phyloP scores from a whole-genome alignment of 2,797 vertebrate species.

The Hemibagrus guttatus region DNA sequence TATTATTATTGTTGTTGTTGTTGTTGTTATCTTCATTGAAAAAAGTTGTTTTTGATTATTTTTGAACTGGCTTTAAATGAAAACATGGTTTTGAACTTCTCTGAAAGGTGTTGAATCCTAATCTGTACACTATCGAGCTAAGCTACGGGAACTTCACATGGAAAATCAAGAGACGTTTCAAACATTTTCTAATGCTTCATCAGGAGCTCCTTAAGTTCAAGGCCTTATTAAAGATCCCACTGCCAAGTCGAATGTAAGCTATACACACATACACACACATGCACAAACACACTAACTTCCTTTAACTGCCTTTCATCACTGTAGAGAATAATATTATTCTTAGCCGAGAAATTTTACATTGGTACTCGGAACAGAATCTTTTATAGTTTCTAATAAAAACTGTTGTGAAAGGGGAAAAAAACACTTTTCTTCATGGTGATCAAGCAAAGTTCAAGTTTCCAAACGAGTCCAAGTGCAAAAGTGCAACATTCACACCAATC shows the following conservation, averaged over 20 bases:
- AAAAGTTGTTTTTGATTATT: neutral
- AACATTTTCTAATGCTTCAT: conserved; percentile 70
- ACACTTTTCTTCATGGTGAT: neutral
- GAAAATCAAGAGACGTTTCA: conserved; percentile 73
- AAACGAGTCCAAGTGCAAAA: neutral
- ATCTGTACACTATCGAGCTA: conserved; percentile 67
- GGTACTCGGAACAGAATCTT: neutral
- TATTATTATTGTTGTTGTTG: neutral
- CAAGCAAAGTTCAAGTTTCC: neutral
- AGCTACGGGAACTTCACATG: conserved; percentile 67
- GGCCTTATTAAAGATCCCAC: conserved; percentile 65
- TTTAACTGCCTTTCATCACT: neutral
- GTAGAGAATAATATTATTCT: neutral
- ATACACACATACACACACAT: neutral
- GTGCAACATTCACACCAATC: neutral
- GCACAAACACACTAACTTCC: neutral
- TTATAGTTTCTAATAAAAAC: neutral
- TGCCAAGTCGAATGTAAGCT: conserved; percentile 67
- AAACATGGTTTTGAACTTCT: conserved; percentile 62
- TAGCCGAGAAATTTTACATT: neutral
- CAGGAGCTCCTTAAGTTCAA: conserved; percentile 71
- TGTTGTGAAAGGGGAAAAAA: neutral
- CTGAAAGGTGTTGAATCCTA: conserved; percentile 71
- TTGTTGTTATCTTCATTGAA: neutral
- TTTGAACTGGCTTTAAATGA: neutral